phyloP scores from a whole-genome alignment of 2,888 invertebrate genomes.

The Oscheius sp. region DNA sequence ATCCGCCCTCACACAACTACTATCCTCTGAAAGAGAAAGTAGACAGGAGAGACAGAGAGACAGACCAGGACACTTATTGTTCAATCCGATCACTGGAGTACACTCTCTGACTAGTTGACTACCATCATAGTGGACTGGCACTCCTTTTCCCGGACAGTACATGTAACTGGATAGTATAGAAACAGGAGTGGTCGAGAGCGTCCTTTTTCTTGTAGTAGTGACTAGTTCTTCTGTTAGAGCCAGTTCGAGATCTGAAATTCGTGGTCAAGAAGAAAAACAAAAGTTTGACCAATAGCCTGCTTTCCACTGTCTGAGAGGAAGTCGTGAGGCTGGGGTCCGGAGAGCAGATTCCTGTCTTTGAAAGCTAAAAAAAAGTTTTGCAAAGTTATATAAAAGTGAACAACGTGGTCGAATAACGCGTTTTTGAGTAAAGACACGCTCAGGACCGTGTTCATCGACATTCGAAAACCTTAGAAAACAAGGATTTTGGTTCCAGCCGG shows the following conservation, averaged over 20 bases:
- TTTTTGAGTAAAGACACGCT: too few species aligned
- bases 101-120: slow-evolving; percentile 55
- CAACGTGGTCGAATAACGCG: too few species aligned
- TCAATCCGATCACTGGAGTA: slow-evolving; percentile 47
- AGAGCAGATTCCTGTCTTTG: neutral
- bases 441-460: too few species aligned
- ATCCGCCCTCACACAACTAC: slow-evolving; percentile 43
- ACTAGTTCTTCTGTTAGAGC: neutral
- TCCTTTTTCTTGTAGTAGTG: neutral
- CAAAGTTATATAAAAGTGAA: too few species aligned
- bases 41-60: neutral
- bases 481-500: too few species aligned
- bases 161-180: slow-evolving; percentile 31
- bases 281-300: neutral
- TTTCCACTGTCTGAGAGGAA: slow-evolving; percentile 5
- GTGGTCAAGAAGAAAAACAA: neutral
- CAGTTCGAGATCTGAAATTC: neutral
- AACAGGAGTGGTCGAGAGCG: neutral
- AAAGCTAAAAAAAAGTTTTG: neutral
- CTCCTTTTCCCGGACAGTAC: slow-evolving; percentile 44
- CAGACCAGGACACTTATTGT: slow-evolving; percentile 50
- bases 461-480: too few species aligned
- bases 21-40: slow-evolving; percentile 30
- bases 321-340: neutral
- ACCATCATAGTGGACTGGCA: slow-evolving; percentile 47